Evolutionary conservation across 2,113 vertebrate species (phyloP), one percentile per base, ranked within the genome.

Genomic region (Gymnarchus niloticus): DNA sequence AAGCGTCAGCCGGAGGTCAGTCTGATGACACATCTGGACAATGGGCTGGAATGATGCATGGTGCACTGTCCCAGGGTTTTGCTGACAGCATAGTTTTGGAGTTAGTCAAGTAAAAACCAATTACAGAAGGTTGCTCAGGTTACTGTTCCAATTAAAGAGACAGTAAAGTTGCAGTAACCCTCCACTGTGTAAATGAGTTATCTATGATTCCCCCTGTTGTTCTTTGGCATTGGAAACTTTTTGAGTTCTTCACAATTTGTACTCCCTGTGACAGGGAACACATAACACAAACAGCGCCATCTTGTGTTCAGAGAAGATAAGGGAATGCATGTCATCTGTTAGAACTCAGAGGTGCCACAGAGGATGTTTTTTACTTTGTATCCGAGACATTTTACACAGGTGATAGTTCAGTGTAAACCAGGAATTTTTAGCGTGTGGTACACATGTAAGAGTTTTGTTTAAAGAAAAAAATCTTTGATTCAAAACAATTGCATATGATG

Each of bases 201-300:
- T 73, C 33, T 37, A 17, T 41, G 65, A 73, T 73, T 73, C 65
- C 65, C 61, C 65, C 61, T 69, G 28, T 73, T 73, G 33, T 25
- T 41, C 33, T 73, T 73, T 73, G 28, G 14, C 65, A 73, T 5
- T 41, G 33, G 65, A 73, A 54, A 14, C 8, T 54, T 54, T 54
- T 12, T 2, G 52, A 54, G 52, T 65, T 65, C 59, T 65, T 65
- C 25, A 3, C 59, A 65, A 65, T n/a, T 28, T 33, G 59, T 4
- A 12, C 59, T 65, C 25, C 59, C 33, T 19, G 65, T 41, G 65
- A 73, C 65, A 0, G 33, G 19, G 65, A 73, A 41, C 65, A 41
- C 41, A 33, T 33, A 37, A 84, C 80, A 85, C 85, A 90, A 89
- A 90, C 7, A 88, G 88, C 85, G 41, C 89, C 89, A 89, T 88